Evolutionary conservation across 1,140 invertebrate species (phyloP).

Genomic region (Magallana gigas): DNA sequence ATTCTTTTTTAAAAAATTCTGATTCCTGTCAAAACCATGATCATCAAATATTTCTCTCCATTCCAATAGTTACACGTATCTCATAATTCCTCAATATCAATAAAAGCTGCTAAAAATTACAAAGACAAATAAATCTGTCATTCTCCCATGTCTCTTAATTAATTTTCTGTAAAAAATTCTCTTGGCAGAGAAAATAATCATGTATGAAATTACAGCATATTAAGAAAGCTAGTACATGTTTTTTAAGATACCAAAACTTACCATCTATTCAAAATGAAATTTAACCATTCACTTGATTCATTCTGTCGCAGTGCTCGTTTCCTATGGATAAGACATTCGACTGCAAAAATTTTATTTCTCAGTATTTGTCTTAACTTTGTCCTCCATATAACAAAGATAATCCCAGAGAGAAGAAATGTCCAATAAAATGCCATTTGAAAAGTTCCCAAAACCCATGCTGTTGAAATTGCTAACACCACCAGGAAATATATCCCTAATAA

Average conservation of each 20-base stretch:
- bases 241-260: not conserved
- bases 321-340: conserved; percentile 78
- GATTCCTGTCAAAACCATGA: too few species aligned
- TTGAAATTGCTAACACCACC: conserved; percentile 63
- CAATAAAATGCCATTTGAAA: conserved; percentile 71
- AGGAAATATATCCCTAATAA: conserved; percentile 70
- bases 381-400: conserved; percentile 72
- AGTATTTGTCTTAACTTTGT: conserved; percentile 69
- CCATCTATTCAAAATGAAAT: conserved; percentile 80
- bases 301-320: conserved; percentile 80
- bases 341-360: conserved; percentile 68
- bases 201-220: too few species aligned
- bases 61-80: too few species aligned
- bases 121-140: too few species aligned
- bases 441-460: conserved; percentile 69
- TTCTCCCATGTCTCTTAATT: too few species aligned
- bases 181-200: too few species aligned
- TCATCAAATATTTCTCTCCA: too few species aligned
- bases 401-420: conserved; percentile 68
- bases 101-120: too few species aligned
- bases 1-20: too few species aligned
- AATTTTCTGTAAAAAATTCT: too few species aligned
- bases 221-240: not conserved
- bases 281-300: conserved; percentile 82
- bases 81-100: too few species aligned